Evolutionary conservation across 2,888 invertebrate genomes (phyloP), one percentile per base, ranked within the genome.

Genomic region (Tribolium freemani): DNA sequence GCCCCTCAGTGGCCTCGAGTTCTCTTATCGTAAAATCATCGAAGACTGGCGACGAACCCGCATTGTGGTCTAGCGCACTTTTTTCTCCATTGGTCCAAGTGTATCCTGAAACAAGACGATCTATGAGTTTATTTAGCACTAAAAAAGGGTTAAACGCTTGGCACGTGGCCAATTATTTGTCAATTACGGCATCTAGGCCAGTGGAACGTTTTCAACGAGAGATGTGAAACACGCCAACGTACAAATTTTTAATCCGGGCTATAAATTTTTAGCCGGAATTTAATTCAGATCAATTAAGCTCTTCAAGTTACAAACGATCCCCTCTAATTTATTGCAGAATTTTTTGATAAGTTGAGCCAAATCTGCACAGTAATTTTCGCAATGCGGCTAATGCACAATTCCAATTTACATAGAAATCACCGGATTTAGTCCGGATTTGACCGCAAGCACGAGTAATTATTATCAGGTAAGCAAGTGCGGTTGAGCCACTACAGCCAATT

Each of bases 1-100:
- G 86, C 11, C 86, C 87, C 44, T 80, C 79, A 30, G 77, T 78
- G 10, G 86, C 87, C 56, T 84, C 82, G 16, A 85, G 78, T 74
- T 83, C 82, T 74, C 80, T 81, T 53, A 79, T 80, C 61, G 77
- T 73, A 69, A 83, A 78, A 53, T 83, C 83, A 69, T 84, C 84
- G 75, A 85, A 85, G 57, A 71, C 73, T 50, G 78, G 78, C 44
- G 75, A 46, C 30, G 77, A 74, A 51, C 74, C 50, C 21, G 72
- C 57, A 69, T 69, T 73, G 64, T 72, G 72, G 56, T 74, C 54
- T 51, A 31, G 48, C 5, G 13, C 30, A 16, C 46, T 66, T 56
- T 66, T 67, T 66, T 1, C 11, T 53, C 56, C 60, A 58, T 26
- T 67, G 31, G 70, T 48, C 76, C 75, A 76, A 60, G 57, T 72